Percentiles rank a stretch among this genome's conserved stretches.
These are phyloP conservation scores for Castor canadensis DNA, from an alignment of 2,113 vertebrate species.

Conservation along the genomic window DNA sequence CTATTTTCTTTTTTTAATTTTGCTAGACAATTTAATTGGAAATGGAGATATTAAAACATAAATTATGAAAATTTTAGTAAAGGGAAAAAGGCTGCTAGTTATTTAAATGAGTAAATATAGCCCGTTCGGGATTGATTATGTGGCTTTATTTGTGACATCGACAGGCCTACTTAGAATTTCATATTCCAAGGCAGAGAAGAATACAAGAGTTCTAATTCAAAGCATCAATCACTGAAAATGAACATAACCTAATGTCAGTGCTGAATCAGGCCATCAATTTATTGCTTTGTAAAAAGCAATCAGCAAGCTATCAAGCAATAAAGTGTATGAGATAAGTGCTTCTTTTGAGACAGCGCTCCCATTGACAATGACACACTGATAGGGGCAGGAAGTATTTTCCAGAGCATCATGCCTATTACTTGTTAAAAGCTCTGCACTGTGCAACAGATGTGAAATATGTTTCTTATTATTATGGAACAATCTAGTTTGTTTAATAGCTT, in stretches of 20 bases:
- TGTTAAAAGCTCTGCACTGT: conserved; percentile 83
- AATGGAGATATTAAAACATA: conserved; percentile 64
- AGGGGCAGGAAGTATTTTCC: conserved; percentile 74
- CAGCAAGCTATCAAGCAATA: conserved; percentile 89
- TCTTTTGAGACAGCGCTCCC: conserved; percentile 81
- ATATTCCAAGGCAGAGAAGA: conserved; percentile 77
- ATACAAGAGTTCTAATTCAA: conserved; percentile 81
- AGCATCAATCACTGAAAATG: conserved; percentile 86
- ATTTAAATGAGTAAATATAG: conserved; percentile 76
- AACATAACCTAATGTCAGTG: conserved; percentile 86
- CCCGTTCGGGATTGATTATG: conserved; percentile 44
- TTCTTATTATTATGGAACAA: conserved; percentile 85
- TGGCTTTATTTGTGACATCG: conserved; percentile 76
- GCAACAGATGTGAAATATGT: conserved; percentile 87
- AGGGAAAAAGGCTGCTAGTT: conserved; percentile 59
- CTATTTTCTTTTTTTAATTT: conserved; percentile 58
- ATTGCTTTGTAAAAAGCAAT: conserved; percentile 90
- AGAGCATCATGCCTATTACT: conserved; percentile 78
- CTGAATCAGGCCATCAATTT: conserved; percentile 88
- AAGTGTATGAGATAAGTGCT: conserved; percentile 87
- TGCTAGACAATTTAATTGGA: conserved; percentile 59
- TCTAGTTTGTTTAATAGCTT: conserved; percentile 84
- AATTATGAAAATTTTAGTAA: conserved; percentile 79
- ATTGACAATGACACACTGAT: conserved; percentile 85
- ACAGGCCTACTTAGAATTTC: conserved; percentile 77